These are phyloP conservation scores for Coluber constrictor DNA, from an alignment of 2,797 vertebrate genomes.

Conservation along the genomic window DNA sequence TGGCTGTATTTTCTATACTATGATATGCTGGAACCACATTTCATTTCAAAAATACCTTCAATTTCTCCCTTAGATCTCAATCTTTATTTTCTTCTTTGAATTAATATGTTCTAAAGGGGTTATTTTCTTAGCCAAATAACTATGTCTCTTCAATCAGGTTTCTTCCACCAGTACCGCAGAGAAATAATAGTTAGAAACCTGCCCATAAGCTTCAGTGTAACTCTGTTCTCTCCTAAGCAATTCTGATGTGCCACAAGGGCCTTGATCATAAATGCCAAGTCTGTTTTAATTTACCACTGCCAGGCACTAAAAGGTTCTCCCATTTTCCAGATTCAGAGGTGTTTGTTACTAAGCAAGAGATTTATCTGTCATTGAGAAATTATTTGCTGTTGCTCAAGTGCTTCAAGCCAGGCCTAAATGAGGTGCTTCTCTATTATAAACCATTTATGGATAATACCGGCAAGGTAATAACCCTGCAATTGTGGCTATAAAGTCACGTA, in stretches of 20 bases:
- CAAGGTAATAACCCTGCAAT: slow-evolving; percentile 54
- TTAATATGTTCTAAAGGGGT: not conserved
- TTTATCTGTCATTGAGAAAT: slow-evolving; percentile 37
- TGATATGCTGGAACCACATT: not conserved
- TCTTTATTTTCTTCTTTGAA: not conserved
- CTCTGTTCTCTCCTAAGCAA: not conserved
- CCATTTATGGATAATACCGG: slow-evolving; percentile 55
- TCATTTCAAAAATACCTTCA: not conserved
- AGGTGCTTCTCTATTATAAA: slow-evolving; percentile 55
- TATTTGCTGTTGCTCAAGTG: slow-evolving; percentile 40
- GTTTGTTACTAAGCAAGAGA: slow-evolving; percentile 50
- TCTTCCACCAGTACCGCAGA: not conserved
- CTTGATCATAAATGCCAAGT: not conserved
- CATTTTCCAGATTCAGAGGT: slow-evolving; percentile 18
- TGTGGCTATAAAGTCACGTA: slow-evolving; percentile 43
- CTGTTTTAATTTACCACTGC: not conserved
- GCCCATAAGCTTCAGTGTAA: not conserved
- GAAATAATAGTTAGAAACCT: not conserved
- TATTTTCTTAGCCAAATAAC: not conserved
- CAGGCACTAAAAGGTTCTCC: slow-evolving; percentile 25
- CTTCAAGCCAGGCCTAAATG: slow-evolving; percentile 43
- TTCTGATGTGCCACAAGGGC: slow-evolving; percentile 25
- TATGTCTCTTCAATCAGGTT: not conserved
- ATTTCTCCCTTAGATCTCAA: not conserved
- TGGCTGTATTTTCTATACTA: not conserved